A percentile compares a stretch with the other conserved stretches of the same genome.
Evolutionary conservation across 2,888 invertebrate genomes (phyloP).

Genomic region (Philonicus albiceps): DNA sequence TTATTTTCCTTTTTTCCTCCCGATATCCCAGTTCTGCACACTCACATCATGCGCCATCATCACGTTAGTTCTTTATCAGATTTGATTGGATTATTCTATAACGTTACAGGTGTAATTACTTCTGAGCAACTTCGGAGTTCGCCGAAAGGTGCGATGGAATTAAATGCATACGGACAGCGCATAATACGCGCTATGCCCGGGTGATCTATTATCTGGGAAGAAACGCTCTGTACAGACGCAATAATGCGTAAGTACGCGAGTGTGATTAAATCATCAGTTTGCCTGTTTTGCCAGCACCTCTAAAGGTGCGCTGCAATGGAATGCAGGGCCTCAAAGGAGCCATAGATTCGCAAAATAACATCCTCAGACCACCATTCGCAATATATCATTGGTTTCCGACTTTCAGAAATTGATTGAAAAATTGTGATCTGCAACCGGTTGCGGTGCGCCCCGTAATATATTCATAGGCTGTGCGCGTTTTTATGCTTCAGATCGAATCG

Average conservation of each 20-base stretch:
- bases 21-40: constrained; percentile 29
- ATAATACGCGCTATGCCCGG: constrained; percentile 8
- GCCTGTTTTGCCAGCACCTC: background rate
- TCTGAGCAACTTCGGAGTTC: background rate
- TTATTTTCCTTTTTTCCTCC: constrained; percentile 49
- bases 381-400: constrained; percentile 31
- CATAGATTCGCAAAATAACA: constrained; percentile 1
- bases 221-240: background rate
- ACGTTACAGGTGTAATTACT: constrained; percentile 38
- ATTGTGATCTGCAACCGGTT: constrained; percentile 32
- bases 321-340: background rate
- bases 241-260: background rate
- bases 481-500: constrained; percentile 17
- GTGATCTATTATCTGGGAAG: constrained; percentile 24
- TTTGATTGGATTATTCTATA: constrained; percentile 41
- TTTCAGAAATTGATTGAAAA: constrained; percentile 27
- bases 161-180: background rate
- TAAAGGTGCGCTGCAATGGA: background rate
- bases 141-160: constrained; percentile 33
- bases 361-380: background rate
- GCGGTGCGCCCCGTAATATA: background rate
- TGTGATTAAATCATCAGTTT: constrained; percentile 19
- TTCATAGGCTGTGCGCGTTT: constrained; percentile 23
- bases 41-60: constrained; percentile 29
- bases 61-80: constrained; percentile 41